phyloP scores from a whole-genome alignment of 2,888 invertebrate species.

The Balanococcus diminutus region DNA sequence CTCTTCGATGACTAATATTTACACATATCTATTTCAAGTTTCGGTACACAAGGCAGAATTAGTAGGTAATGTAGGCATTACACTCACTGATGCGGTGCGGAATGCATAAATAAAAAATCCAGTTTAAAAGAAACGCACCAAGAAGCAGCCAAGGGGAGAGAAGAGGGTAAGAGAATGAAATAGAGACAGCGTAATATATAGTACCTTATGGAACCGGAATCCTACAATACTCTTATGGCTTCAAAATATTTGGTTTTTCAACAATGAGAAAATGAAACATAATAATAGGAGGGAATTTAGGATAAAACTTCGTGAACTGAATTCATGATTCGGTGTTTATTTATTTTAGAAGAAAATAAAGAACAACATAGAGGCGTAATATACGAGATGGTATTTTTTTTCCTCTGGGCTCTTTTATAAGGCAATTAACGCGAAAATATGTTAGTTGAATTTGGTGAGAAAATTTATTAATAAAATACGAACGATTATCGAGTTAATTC shows the following conservation, averaged over 20 bases:
- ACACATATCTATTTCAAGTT: conserved; percentile 31
- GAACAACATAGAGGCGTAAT: background rate
- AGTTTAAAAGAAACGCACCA: background rate
- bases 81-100: background rate
- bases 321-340: conserved; percentile 31
- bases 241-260: conserved; percentile 26
- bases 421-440: conserved; percentile 8
- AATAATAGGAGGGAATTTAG: conserved; percentile 28
- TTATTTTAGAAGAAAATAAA: background rate
- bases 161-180: background rate
- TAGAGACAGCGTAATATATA: background rate
- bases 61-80: conserved; percentile 29
- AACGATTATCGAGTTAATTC: background rate
- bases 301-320: conserved; percentile 49
- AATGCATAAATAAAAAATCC: conserved; percentile 44
- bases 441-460: background rate
- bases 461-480: conserved; percentile 3
- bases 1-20: background rate
- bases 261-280: conserved; percentile 17
- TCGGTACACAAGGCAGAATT: conserved; percentile 4
- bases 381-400: background rate
- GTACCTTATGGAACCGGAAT: conserved; percentile 7
- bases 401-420: background rate
- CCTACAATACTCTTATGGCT: background rate
- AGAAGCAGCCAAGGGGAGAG: background rate